These are phyloP conservation scores for Cebuella pygmaea DNA, from an alignment of 2,797 vertebrate genomes.

Conservation along the genomic window DNA sequence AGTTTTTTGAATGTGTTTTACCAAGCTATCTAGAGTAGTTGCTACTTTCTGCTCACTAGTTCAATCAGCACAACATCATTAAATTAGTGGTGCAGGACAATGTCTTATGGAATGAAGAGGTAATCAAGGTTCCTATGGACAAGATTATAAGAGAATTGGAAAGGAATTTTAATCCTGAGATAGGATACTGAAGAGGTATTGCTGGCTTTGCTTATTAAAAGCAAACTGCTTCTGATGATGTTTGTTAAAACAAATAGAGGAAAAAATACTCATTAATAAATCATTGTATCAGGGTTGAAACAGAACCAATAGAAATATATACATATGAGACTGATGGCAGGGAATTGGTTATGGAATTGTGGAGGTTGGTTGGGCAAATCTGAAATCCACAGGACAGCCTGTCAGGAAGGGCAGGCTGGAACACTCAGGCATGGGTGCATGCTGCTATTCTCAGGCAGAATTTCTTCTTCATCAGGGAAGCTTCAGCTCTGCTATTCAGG, in stretches of 20 bases:
- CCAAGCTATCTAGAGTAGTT: not conserved
- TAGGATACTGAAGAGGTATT: not conserved
- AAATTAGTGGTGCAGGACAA: constrained; percentile 4
- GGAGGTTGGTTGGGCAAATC: not conserved
- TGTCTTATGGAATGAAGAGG: not conserved
- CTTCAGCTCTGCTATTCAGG: not conserved
- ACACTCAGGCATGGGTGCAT: not conserved
- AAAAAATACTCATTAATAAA: not conserved
- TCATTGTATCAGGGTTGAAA: not conserved
- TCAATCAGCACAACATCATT: constrained; percentile 23
- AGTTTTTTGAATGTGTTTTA: not conserved
- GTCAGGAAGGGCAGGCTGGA: not conserved
- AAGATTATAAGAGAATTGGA: constrained; percentile 44
- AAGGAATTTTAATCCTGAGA: constrained; percentile 29
- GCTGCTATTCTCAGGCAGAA: not conserved
- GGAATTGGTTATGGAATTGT: not conserved
- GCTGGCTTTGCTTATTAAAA: not conserved
- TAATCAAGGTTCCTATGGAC: constrained; percentile 1
- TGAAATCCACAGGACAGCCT: not conserved
- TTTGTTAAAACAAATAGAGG: constrained; percentile 17
- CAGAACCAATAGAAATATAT: not conserved
- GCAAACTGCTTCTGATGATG: constrained; percentile 9
- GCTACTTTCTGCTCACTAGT: not conserved
- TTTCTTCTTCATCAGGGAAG: not conserved
- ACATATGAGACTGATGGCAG: not conserved